Evolutionary conservation across 2,888 invertebrate genomes (phyloP).

Genomic region (Hemicrepidius hirtus): DNA sequence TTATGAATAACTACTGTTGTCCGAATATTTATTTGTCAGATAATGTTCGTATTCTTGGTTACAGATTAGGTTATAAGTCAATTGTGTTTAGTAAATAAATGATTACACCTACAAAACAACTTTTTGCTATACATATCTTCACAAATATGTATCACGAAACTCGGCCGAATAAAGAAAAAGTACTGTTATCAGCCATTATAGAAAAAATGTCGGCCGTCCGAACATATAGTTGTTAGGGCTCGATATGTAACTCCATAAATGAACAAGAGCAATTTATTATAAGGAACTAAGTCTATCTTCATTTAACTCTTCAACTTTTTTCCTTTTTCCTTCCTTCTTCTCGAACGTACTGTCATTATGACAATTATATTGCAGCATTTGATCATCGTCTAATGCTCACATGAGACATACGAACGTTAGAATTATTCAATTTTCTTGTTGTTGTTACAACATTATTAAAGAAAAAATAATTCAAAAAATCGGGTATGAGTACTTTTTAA

Average conservation of each 20-base stretch:
- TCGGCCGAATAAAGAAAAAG: no score
- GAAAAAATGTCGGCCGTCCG: no score
- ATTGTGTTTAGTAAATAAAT: no score
- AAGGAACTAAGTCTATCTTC: neutral
- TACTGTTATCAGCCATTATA: no score
- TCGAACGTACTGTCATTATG: neutral
- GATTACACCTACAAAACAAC: no score
- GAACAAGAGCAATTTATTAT: conserved; percentile 12
- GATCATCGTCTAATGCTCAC: neutral
- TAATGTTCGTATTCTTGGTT: no score
- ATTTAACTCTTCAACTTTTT: conserved; percentile 2
- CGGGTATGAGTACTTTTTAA: conserved; percentile 11
- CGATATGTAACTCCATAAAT: neutral
- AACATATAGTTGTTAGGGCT: no score
- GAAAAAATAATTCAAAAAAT: neutral
- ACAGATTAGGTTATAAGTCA: no score
- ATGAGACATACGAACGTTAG: neutral
- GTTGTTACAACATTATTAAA: neutral
- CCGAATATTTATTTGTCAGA: no score
- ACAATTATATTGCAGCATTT: conserved; percentile 11
- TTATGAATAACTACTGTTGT: no score
- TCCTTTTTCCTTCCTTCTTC: neutral
- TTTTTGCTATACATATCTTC: no score
- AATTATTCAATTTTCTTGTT: neutral
- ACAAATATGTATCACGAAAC: no score